Percentiles rank a stretch among this genome's conserved stretches.
phyloP scores from a whole-genome alignment of 2,113 vertebrate genomes.

The Dicerorhinus sumatrensis region DNA sequence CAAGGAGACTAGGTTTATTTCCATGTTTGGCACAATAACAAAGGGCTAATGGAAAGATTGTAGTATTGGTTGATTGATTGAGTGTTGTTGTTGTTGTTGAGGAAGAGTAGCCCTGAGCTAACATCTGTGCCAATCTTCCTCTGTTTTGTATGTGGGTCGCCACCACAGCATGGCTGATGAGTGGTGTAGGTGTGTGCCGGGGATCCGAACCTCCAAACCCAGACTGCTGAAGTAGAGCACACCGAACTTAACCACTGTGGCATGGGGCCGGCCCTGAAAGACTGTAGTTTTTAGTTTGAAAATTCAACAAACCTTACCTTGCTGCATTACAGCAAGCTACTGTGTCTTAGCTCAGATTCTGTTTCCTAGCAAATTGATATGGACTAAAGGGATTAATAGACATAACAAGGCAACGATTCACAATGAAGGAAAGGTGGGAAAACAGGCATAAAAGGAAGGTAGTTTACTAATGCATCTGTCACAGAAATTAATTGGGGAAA shows the following conservation, averaged over 20 bases:
- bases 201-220: no score
- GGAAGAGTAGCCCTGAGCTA: no score
- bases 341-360: slow-evolving; percentile 1
- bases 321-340: not conserved
- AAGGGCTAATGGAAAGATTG: not conserved
- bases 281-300: slow-evolving; percentile 32
- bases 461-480: not conserved
- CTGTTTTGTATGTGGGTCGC: no score
- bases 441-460: not conserved
- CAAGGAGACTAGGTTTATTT: not conserved
- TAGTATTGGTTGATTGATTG: not conserved
- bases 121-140: no score
- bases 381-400: not conserved
- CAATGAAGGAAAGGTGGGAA: not conserved
- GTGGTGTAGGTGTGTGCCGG: no score
- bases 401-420: not conserved
- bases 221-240: no score
- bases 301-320: not conserved
- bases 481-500: not conserved
- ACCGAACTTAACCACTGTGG: no score
- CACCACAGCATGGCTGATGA: no score
- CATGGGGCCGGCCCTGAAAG: not conserved
- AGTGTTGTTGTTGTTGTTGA: no score
- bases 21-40: not conserved
- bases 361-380: not conserved